A percentile compares a stretch with the other conserved stretches of the same genome.
Evolutionary conservation across 2,113 vertebrate species (phyloP).

Genomic region (Coptodon bakossiorum): DNA sequence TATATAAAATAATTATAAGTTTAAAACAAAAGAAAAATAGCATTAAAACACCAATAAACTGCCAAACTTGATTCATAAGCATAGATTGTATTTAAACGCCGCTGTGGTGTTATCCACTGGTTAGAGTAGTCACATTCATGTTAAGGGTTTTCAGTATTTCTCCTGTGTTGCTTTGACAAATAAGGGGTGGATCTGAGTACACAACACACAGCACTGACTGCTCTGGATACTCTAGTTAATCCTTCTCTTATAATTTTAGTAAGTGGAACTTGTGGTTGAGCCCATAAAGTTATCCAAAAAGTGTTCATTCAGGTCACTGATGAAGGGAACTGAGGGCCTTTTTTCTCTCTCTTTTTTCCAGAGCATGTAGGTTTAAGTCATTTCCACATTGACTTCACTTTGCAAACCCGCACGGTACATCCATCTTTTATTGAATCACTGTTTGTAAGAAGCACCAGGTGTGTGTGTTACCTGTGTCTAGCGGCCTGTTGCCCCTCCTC

Average conservation of each 20-base stretch:
- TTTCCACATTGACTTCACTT: not conserved
- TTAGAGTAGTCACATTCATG: not conserved
- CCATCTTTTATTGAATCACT: not conserved
- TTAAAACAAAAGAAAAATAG: not conserved
- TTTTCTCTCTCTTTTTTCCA: not conserved
- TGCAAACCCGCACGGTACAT: not conserved
- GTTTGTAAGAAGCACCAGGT: not conserved
- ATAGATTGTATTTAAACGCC: not conserved
- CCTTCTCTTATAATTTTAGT: not conserved
- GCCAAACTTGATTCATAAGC: not conserved
- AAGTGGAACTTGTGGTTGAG: not conserved
- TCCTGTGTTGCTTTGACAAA: not conserved
- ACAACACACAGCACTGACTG: not conserved
- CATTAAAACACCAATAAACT: not conserved
- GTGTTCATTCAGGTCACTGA: not conserved
- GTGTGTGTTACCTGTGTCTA: constrained; percentile 75
- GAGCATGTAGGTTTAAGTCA: not conserved
- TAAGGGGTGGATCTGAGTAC: not conserved
- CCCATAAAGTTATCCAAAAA: not conserved
- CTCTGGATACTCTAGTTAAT: not conserved
- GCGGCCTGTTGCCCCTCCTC: constrained; percentile 72
- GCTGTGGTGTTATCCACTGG: not conserved
- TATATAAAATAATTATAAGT: not conserved
- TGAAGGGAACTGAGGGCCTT: not conserved
- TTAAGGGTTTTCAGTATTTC: not conserved